Evolutionary conservation across 2,113 vertebrate genomes (phyloP).

Genomic region (Larimichthys crocea): DNA sequence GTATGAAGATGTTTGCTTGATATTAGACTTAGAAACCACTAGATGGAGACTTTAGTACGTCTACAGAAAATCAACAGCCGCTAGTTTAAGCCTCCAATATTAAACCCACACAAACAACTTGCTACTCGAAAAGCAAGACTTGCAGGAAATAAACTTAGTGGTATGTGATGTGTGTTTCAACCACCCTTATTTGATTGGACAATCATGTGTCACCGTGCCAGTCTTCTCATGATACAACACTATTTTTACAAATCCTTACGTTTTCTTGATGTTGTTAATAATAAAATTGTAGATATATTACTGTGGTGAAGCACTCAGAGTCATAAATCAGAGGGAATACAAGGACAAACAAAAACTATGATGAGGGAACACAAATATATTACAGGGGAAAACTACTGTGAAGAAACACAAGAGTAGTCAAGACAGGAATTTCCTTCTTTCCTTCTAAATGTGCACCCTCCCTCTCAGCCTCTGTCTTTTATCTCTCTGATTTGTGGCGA

Average conservation of each 20-base stretch:
- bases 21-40: constrained; percentile 53
- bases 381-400: not conserved
- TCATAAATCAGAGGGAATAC: not conserved
- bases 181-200: not conserved
- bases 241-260: not conserved
- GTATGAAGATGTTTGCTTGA: not conserved
- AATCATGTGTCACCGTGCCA: not conserved
- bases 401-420: not conserved
- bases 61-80: not conserved
- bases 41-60: constrained; percentile 65
- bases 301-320: not conserved
- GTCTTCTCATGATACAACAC: not conserved
- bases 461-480: not conserved
- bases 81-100: not conserved
- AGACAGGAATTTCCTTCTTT: not conserved
- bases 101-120: not conserved
- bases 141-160: too few relatives aligned
- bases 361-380: not conserved
- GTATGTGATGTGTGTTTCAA: too few relatives aligned
- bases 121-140: not conserved
- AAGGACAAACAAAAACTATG: not conserved
- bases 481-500: constrained; percentile 11
- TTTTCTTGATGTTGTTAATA: not conserved
- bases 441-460: constrained; percentile 6
- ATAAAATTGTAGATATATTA: not conserved